Conservation (phyloP, 2,797 vertebrate species). For the Pyrocephalus nanus region DNA sequence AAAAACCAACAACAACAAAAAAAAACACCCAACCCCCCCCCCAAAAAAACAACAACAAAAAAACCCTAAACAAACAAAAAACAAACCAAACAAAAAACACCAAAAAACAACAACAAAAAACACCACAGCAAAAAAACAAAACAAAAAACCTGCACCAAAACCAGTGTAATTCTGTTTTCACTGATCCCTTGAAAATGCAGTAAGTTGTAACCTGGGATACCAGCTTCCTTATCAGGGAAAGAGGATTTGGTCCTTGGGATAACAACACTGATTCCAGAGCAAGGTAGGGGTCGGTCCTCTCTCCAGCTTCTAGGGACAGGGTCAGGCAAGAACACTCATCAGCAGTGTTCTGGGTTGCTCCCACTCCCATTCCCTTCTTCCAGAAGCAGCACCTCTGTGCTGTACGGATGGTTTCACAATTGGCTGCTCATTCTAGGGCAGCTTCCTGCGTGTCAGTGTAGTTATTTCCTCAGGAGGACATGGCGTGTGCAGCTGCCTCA, state of each 20-base stretch:
- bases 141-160: not conserved
- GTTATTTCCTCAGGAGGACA: not conserved
- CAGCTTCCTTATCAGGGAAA: not conserved
- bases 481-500: accelerated
- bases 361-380: not conserved
- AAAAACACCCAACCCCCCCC: too few species aligned
- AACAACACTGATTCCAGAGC: not conserved
- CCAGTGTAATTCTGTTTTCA: not conserved
- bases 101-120: too few species aligned
- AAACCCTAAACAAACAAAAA: too few species aligned
- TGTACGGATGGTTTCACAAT: not conserved
- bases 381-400: not conserved
- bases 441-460: not conserved
- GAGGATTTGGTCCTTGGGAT: not conserved
- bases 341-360: not conserved
- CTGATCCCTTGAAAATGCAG: not conserved
- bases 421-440: not conserved
- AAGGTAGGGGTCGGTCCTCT: not conserved
- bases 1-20: not conserved
- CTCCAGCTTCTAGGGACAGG: not conserved
- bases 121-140: too few species aligned
- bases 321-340: not conserved
- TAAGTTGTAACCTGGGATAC: not conserved
- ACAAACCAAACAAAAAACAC: not conserved
- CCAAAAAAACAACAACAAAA: too few species aligned